Conservation (phyloP, 2,888 invertebrate genomes). For the Pyrrhia umbra region DNA sequence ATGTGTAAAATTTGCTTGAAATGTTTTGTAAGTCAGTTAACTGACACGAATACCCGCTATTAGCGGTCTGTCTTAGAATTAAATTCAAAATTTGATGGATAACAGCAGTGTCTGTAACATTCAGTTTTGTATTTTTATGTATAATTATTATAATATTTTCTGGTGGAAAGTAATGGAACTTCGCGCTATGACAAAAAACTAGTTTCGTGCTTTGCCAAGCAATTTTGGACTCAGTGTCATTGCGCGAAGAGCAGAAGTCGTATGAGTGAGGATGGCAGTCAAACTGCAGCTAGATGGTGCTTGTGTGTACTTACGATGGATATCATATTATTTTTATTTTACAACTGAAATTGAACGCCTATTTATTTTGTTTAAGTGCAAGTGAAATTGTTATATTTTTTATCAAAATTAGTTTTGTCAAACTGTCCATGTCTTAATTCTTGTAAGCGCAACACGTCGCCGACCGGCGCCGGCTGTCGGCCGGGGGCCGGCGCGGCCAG, state of each 20-base stretch:
- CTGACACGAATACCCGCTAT: slow-evolving; percentile 28
- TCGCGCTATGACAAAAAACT: slow-evolving; percentile 55
- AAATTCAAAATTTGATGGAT: slow-evolving; percentile 60
- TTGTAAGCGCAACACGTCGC: slow-evolving; percentile 79
- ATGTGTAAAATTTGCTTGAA: slow-evolving; percentile 55
- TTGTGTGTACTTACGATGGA: slow-evolving; percentile 88
- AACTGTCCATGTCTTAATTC: slow-evolving; percentile 70
- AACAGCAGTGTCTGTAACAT: slow-evolving; percentile 66
- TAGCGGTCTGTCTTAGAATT: slow-evolving; percentile 48
- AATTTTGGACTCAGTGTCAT: slow-evolving; percentile 63
- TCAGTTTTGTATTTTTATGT: slow-evolving; percentile 62
- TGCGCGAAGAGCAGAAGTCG: slow-evolving; percentile 70
- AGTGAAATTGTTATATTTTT: slow-evolving; percentile 69
- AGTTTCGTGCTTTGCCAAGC: slow-evolving; percentile 66
- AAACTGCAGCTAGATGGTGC: slow-evolving; percentile 86
- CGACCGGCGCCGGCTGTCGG: slow-evolving; percentile 45
- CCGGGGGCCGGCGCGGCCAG: slow-evolving; percentile 30
- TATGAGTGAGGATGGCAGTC: slow-evolving; percentile 78
- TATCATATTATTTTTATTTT: slow-evolving; percentile 81
- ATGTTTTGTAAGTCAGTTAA: slow-evolving; percentile 57
- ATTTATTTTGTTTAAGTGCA: slow-evolving; percentile 80
- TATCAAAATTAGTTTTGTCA: slow-evolving; percentile 65
- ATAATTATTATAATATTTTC: slow-evolving; percentile 57
- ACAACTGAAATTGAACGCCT: slow-evolving; percentile 75
- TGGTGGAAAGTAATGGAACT: slow-evolving; percentile 65